phyloP scores from a whole-genome alignment of 2,113 vertebrate genomes.

The Sciurus niger region DNA sequence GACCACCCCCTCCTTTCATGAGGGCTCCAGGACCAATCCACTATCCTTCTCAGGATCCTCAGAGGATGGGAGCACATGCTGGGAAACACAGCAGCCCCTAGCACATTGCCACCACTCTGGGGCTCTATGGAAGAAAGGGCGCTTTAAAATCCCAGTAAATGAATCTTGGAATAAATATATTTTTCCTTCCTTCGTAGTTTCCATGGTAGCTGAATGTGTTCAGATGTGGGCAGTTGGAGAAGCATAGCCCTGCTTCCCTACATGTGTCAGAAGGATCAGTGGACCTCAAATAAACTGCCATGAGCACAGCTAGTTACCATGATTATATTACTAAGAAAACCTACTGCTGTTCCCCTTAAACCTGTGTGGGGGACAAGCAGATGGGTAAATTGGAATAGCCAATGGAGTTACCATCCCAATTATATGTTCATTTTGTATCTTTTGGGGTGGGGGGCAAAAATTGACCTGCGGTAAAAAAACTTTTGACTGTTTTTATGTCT shows the following conservation, averaged over 20 bases:
- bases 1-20: conserved; percentile 95
- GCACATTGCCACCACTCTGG: conserved; percentile 46
- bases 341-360: conserved; percentile 17
- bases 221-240: conserved; percentile 84
- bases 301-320: conserved; percentile 70
- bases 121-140: conserved; percentile 65
- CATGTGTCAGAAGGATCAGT: conserved; percentile 75
- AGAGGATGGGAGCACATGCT: conserved; percentile 97
- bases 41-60: conserved; percentile 98
- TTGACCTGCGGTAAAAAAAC: conserved; percentile 63
- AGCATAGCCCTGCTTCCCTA: conserved; percentile 79
- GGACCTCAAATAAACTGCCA: conserved; percentile 76
- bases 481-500: conserved; percentile 75
- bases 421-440: conserved; percentile 77
- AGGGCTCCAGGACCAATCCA: conserved; percentile 97
- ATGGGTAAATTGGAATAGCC: conserved; percentile 51
- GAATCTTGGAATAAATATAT: conserved; percentile 77
- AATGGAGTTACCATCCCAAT: conserved; percentile 57
- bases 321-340: conserved; percentile 71
- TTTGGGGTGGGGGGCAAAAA: background rate
- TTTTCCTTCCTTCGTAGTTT: conserved; percentile 87
- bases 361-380: background rate
- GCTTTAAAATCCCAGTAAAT: conserved; percentile 63
- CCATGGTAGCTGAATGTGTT: conserved; percentile 86
- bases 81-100: conserved; percentile 93